Base-by-base conservation (phyloP, 2,113 vertebrate species). In the Rhagologus leucostigma region DNA sequence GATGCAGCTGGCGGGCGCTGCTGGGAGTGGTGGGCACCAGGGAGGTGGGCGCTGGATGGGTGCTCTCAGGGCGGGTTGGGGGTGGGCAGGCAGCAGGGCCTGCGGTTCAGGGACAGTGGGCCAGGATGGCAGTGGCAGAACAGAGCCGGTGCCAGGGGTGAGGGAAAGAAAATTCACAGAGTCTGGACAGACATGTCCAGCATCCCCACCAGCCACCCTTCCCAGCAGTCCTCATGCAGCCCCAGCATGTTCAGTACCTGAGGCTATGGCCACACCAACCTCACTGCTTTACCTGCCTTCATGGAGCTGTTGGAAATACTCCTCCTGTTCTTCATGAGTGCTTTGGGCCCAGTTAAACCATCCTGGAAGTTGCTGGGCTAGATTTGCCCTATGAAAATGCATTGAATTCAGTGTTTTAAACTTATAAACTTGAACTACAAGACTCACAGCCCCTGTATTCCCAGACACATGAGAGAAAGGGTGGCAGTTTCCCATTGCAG, bases 91-190 rank as follows among this genome's bases (percentile, higher is more conserved):
- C 41, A 76, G 59, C 6, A 2, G 29, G 37, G 47, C 33, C 35
- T 27, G 63, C 0, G 0, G 19, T 24, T 30, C 13, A 1, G 46
- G 41, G 32, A 44, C 62, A 55, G 32, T 0, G 0, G 63, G 46
- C 19, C 7, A 3, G 26, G 10, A 16, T 32, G 59, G 53, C 3
- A 5, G 8, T 14, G 68, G 55, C 5, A 4, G 46, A 52, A 63
- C 35, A 33, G 33, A 64, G 27, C 33, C 0, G 0, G 26, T 29
- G 19, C 26, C 0, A 0, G 47, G 19, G 33, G 4, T 0, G 2
- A 55, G 53, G 52, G 29, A 85, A 42, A 27, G 42, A 35, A 56
- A 62, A 53, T 56, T 24, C 33, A 30, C 27, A 49, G 56, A 37
- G 49, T 49, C 32, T 6, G 3, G 42, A 15, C 12, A 85, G 74